Percentiles rank a stretch among this genome's conserved stretches.
Evolutionary conservation across 1,140 invertebrate genomes (phyloP).

Genomic region (Brachionus sp.): DNA sequence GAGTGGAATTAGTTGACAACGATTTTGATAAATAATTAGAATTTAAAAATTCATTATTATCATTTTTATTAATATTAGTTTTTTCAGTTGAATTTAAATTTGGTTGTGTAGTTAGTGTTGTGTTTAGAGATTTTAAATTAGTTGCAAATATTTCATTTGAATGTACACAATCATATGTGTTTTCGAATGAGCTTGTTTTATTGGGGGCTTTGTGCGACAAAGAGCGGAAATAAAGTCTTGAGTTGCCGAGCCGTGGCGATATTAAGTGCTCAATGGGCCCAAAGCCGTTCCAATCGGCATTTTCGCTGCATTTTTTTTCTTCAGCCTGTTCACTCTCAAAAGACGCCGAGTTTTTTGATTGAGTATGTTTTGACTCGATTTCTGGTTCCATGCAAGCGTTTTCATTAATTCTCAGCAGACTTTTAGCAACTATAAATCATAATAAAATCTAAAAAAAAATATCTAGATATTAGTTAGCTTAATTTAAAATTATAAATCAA

Average conservation of each 20-base stretch:
- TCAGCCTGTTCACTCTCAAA: background rate
- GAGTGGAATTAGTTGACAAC: conserved; percentile 30
- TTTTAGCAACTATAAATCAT: background rate
- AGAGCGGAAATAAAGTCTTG: background rate
- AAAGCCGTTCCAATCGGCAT: too few relatives aligned
- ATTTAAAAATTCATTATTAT: conserved; percentile 41
- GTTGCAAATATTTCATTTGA: background rate
- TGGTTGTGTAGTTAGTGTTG: conserved; percentile 13
- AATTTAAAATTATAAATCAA: background rate
- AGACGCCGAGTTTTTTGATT: background rate
- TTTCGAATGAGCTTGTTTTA: background rate
- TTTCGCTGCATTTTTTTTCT: too few relatives aligned
- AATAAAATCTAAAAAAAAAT: background rate
- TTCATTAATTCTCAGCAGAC: background rate
- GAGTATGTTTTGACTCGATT: background rate
- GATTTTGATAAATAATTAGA: conserved; percentile 28
- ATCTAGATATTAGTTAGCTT: background rate
- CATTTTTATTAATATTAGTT: conserved; percentile 31
- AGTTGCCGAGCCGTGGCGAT: background rate
- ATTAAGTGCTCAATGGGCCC: background rate
- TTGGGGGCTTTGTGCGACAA: background rate
- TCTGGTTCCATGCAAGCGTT: conserved; percentile 23
- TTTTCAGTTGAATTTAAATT: background rate
- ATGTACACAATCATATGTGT: background rate
- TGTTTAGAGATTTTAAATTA: background rate